phyloP scores from a whole-genome alignment of 2,888 invertebrate species.

The Drosophila flavopinicola region DNA sequence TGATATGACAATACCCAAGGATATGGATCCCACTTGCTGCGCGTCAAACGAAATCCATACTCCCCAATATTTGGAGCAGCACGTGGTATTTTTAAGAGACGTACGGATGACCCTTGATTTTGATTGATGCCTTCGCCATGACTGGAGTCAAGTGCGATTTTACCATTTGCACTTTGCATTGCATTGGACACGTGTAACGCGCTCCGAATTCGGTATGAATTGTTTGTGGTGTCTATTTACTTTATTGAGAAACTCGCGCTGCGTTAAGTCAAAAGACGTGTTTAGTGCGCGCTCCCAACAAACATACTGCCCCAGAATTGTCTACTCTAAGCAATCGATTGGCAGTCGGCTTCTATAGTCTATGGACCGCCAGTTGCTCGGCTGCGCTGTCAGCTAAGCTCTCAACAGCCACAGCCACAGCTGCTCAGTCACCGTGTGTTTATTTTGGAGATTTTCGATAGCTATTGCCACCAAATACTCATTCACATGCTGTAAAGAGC shows the following conservation, averaged over 20 bases:
- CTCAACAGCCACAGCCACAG: constrained; percentile 31
- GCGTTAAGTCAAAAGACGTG: constrained; percentile 44
- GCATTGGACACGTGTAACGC: constrained; percentile 33
- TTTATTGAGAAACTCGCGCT: constrained; percentile 40
- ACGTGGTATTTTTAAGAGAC: constrained; percentile 86
- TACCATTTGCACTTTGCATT: constrained; percentile 1
- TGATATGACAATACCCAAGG: constrained; percentile 87
- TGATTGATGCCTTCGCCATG: not conserved
- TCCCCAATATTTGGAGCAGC: constrained; percentile 85
- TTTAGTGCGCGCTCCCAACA: constrained; percentile 51
- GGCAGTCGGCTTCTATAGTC: constrained; percentile 1
- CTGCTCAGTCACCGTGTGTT: constrained; percentile 16
- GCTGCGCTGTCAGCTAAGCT: constrained; percentile 24
- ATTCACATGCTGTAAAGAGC: constrained; percentile 25
- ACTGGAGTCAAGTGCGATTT: not conserved
- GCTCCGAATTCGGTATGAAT: not conserved
- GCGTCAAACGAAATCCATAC: constrained; percentile 90
- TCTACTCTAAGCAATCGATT: constrained; percentile 35
- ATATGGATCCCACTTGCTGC: constrained; percentile 92
- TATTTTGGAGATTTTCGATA: constrained; percentile 33
- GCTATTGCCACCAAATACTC: constrained; percentile 1
- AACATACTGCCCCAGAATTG: constrained; percentile 57
- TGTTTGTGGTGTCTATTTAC: not conserved
- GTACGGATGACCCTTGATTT: constrained; percentile 69
- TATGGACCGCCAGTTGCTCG: constrained; percentile 5